A percentile compares a stretch with the other conserved stretches of the same genome.
These are phyloP conservation scores for Episyrphus balteatus DNA, from an alignment of 1,140 invertebrate genomes.

Conservation along the genomic window DNA sequence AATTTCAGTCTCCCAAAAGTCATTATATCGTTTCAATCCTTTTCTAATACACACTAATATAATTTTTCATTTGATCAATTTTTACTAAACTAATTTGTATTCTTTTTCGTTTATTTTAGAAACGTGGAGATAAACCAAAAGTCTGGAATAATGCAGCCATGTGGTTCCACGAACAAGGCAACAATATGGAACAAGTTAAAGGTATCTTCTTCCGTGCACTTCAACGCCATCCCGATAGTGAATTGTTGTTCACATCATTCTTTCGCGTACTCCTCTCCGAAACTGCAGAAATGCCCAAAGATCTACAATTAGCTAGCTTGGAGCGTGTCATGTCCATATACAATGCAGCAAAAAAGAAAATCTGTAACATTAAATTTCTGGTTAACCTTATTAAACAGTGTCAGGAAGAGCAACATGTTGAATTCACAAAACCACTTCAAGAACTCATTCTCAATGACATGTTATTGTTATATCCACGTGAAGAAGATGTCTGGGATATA, in stretches of 20 bases:
- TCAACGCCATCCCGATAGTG: conserved; percentile 21
- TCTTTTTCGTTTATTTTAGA: conserved; percentile 13
- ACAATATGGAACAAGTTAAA: conserved; percentile 18
- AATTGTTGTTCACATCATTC: conserved; percentile 21
- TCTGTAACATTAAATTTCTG: conserved; percentile 22
- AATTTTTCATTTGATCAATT: no score
- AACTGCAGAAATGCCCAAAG: conserved; percentile 12
- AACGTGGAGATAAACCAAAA: conserved; percentile 20
- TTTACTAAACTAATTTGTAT: no score
- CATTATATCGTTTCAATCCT: no score
- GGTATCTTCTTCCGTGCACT: conserved; percentile 24
- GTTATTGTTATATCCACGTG: conserved; percentile 19
- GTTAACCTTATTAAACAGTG: conserved; percentile 21
- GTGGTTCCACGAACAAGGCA: conserved; percentile 25
- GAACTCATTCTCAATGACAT: conserved; percentile 22
- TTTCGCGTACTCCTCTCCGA: conserved; percentile 24
- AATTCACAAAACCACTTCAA: conserved; percentile 20
- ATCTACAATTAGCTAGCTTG: conserved; percentile 14
- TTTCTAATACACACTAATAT: no score
- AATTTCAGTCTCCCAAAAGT: no score
- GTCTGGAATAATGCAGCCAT: conserved; percentile 23
- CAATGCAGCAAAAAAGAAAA: conserved; percentile 21
- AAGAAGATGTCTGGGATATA: conserved; percentile 24
- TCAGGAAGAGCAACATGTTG: conserved; percentile 13
- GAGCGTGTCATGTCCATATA: conserved; percentile 24